Conservation (phyloP, 2,888 invertebrate species). For the Apodemia duryi region DNA sequence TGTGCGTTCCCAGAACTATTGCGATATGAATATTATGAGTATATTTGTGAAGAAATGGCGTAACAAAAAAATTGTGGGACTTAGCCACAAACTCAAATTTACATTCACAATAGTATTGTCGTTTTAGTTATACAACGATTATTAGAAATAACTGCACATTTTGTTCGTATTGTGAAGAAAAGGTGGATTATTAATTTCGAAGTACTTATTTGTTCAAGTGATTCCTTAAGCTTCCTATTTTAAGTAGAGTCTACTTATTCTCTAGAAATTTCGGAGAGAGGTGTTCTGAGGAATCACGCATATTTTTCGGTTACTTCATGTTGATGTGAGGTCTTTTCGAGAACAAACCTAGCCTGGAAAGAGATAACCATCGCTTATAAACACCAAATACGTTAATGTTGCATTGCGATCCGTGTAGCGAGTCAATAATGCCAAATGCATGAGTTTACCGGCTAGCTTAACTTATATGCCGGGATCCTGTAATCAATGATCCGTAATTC, state of each 20-base stretch:
- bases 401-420: too few species aligned
- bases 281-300: too few species aligned
- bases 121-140: constrained; percentile 1
- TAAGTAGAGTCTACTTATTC: neutral
- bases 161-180: neutral
- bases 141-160: neutral
- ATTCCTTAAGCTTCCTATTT: neutral
- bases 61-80: neutral
- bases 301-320: too few species aligned
- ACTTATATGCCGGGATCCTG: too few species aligned
- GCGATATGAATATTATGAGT: constrained; percentile 2
- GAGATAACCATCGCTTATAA: too few species aligned
- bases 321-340: too few species aligned
- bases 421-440: too few species aligned
- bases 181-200: neutral
- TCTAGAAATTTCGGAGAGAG: too few species aligned
- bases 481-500: too few species aligned
- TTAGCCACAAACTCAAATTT: constrained; percentile 4
- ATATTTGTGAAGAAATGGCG: neutral
- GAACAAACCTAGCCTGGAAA: too few species aligned
- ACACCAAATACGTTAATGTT: too few species aligned
- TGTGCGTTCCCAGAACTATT: neutral
- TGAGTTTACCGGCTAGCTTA: too few species aligned
- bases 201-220: neutral
- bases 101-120: neutral